Conservation (phyloP, 2,888 invertebrate genomes). For the Digitonthophagus gazella region DNA sequence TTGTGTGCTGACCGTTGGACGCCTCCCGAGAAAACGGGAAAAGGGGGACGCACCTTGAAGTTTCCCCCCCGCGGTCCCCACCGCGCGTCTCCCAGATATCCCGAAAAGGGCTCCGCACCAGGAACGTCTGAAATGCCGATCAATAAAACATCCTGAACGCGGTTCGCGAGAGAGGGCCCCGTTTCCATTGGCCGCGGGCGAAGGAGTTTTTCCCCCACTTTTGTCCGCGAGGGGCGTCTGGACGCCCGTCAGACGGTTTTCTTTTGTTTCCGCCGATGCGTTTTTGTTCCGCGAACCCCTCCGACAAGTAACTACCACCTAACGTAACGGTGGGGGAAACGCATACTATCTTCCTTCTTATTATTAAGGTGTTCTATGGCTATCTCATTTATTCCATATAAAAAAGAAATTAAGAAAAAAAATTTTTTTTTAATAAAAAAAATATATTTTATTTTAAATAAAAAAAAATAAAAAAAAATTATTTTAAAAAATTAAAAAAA, state of each 20-base stretch:
- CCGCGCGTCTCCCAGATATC: background rate
- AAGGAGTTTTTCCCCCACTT: conserved; percentile 52
- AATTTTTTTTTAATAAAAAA: too few species aligned
- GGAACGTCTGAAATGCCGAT: conserved; percentile 49
- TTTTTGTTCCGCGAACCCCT: background rate
- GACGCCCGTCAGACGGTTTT: conserved; percentile 50
- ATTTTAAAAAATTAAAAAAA: too few species aligned
- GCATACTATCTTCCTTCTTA: too few species aligned
- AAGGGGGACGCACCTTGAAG: background rate
- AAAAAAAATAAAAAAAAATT: too few species aligned
- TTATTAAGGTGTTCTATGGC: too few species aligned
- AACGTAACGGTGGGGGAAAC: background rate
- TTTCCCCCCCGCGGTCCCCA: background rate
- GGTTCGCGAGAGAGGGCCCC: conserved; percentile 38
- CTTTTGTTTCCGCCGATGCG: conserved; percentile 45
- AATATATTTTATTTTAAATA: too few species aligned
- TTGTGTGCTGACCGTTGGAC: background rate
- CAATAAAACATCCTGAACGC: conserved; percentile 49
- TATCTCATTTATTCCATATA: too few species aligned
- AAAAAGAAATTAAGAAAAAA: too few species aligned
- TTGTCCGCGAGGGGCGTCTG: conserved; percentile 29
- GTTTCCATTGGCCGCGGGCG: conserved; percentile 49
- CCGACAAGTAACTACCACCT: too few species aligned
- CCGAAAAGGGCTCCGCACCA: background rate
- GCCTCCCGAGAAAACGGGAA: background rate